Percentiles rank a stretch among this genome's conserved stretches.
These are phyloP conservation scores for Planiliza haematocheilus DNA, from an alignment of 2,113 vertebrate genomes.

Conservation along the genomic window DNA sequence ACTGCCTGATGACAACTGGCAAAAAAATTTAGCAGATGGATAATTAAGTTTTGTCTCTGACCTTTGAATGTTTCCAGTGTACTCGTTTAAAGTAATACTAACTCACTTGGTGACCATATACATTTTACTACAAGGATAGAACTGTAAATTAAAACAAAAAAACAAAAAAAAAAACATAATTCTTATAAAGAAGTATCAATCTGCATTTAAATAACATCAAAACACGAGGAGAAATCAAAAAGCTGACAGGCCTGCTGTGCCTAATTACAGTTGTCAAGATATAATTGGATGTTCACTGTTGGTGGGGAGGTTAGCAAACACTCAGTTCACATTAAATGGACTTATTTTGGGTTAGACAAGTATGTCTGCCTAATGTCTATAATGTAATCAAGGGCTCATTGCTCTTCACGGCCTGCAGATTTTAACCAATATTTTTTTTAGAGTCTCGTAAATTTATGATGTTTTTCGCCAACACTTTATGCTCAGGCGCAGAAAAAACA, in stretches of 20 bases:
- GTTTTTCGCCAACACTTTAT: background rate
- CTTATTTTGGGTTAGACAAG: slow-evolving; percentile 4
- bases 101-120: too few species aligned
- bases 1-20: background rate
- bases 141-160: too few species aligned
- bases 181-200: background rate
- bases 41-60: background rate
- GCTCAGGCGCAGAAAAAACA: background rate
- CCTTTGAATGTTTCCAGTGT: background rate
- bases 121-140: too few species aligned
- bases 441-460: background rate
- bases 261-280: slow-evolving; percentile 4
- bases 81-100: background rate
- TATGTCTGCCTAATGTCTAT: background rate
- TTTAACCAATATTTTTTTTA: background rate
- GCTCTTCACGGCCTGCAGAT: slow-evolving; percentile 1
- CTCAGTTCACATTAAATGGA: slow-evolving; percentile 14
- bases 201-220: slow-evolving; percentile 5
- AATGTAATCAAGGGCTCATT: background rate
- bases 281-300: slow-evolving; percentile 12
- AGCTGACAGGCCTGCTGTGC: background rate
- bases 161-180: background rate
- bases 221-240: background rate
- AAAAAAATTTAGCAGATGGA: background rate
- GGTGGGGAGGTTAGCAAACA: background rate